Evolutionary conservation across 2,888 invertebrate species (phyloP).

Genomic region (Heliconius hortense): DNA sequence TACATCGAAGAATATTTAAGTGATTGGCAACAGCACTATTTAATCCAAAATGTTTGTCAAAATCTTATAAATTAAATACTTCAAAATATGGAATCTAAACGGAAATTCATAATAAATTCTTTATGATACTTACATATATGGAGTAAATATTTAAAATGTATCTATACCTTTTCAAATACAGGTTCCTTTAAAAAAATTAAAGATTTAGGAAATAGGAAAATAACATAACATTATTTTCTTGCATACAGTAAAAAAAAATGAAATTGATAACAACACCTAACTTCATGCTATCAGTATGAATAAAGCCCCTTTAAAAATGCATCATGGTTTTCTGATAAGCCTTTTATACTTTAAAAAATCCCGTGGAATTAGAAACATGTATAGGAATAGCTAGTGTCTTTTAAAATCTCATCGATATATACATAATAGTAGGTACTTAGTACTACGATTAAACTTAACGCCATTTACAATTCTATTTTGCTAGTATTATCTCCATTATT

Average conservation of each 20-base stretch:
- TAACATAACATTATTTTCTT: no score
- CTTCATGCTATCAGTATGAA: not conserved
- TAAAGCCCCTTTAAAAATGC: not conserved
- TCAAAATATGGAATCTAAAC: not conserved
- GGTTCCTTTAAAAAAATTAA: no score
- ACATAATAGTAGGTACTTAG: not conserved
- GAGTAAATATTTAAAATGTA: no score
- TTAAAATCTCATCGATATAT: not conserved
- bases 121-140: no score
- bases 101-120: no score
- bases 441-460: not conserved
- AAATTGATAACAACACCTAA: not conserved
- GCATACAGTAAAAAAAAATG: no score
- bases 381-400: not conserved
- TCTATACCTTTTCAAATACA: no score
- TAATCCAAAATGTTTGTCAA: not conserved
- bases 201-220: no score
- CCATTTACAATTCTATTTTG: not conserved
- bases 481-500: slow-evolving; percentile 6
- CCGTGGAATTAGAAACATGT: no score
- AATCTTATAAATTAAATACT: not conserved
- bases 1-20: not conserved
- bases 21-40: no score
- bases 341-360: no score
- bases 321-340: not conserved